Evolutionary conservation across 2,888 invertebrate genomes (phyloP), one percentile per base, ranked within the genome.

Genomic region (Lampropteryx suffumata): DNA sequence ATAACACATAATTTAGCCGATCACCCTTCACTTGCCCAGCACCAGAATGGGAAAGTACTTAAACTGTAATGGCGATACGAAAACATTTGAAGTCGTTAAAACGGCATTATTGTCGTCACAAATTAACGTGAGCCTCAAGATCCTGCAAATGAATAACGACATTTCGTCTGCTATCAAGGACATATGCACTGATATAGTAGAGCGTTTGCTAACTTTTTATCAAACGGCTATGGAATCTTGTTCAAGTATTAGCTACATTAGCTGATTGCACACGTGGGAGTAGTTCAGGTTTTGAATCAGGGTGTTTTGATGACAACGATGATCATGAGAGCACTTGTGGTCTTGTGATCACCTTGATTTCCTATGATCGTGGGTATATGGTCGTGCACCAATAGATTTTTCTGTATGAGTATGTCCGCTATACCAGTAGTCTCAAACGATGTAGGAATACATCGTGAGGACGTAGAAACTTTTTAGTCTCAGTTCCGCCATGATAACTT

Each of bases 51-150:
- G n/a, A n/a, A n/a, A n/a, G 40, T 47, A 64, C 58, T 59, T 67
- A 69, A 71, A 74, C 70, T 61, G 72, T 77, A 73, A 78, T 73
- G 64, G 66, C 65, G 58, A 69, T 66, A 74, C 74, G 72, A 82
- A 82, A 82, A 83, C 82, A 77, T 78, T 76, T 61, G 54, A 62
- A 69, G 72, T 75, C 80, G 76, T 85, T 79, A 83, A 82, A 83
- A 71, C 65, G 60, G 70, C 79, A 78, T 82, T 78, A 78, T 82
- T 73, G 78, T 64, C 69, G 72, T 76, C 73, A 62, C 77, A 82
- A 83, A 80, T 81, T 80, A 79, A 78, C 71, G 69, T 61, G 71
- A 64, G 69, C 63, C 59, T 62, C 54, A 57, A 62, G 66, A 70
- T 67, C 67, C 64, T 56, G 56, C 68, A 67, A 69, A 70, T 72